Evolutionary conservation across 2,797 vertebrate genomes (phyloP).

Genomic region (Sebastes nivosus): DNA sequence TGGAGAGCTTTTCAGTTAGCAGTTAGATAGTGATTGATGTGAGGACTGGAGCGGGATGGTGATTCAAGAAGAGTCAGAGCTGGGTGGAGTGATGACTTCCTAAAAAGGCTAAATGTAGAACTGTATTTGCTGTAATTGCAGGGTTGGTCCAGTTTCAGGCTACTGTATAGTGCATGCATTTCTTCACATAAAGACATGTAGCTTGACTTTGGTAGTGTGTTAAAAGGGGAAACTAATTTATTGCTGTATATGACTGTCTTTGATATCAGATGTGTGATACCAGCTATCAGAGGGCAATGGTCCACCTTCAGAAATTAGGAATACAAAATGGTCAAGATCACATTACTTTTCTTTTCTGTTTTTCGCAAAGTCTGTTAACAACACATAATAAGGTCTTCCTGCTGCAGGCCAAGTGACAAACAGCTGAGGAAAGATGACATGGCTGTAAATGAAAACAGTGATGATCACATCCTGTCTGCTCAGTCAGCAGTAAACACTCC

Average conservation of each 20-base stretch:
- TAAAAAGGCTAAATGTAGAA: conserved; percentile 4
- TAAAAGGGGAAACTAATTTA: background rate
- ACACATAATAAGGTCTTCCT: background rate
- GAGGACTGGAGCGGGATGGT: too few species aligned
- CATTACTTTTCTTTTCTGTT: too few species aligned
- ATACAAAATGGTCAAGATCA: background rate
- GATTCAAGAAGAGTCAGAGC: background rate
- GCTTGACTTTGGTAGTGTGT: background rate
- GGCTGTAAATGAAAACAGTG: background rate
- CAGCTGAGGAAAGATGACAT: background rate
- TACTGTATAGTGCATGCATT: too few species aligned
- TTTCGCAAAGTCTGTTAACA: background rate
- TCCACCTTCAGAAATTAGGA: background rate
- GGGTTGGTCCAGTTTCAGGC: background rate
- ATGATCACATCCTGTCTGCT: background rate
- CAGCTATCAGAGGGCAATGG: background rate
- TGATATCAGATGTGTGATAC: background rate
- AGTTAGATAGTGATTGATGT: background rate
- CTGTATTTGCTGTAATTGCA: background rate
- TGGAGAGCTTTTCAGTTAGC: too few species aligned
- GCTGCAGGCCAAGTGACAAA: background rate
- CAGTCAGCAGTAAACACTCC: background rate
- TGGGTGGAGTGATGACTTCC: background rate
- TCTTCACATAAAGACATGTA: background rate
- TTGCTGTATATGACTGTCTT: background rate